phyloP scores from a whole-genome alignment of 2,113 vertebrate genomes.

The Rhegmatorhina hoffmannsi region DNA sequence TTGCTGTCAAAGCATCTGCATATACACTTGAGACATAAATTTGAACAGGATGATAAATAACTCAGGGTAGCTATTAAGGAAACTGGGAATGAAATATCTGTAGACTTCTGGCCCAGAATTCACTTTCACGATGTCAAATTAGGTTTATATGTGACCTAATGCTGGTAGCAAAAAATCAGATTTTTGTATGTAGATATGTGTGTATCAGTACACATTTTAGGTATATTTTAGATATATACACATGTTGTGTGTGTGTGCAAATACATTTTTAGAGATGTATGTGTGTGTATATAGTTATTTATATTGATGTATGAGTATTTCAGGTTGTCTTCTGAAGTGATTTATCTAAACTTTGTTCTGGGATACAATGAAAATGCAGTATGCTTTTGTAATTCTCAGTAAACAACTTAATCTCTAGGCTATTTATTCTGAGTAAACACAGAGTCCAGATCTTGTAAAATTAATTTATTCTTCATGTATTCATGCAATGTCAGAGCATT shows the following conservation, averaged over 20 bases:
- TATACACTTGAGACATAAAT: background rate
- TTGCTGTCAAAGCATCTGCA: background rate
- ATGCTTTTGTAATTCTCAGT: background rate
- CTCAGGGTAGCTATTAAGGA: background rate
- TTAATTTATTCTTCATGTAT: background rate
- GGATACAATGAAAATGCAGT: background rate
- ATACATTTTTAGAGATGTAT: background rate
- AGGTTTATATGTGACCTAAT: background rate
- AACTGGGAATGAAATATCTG: background rate
- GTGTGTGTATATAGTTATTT: background rate
- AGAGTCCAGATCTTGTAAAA: background rate
- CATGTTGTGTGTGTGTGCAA: background rate
- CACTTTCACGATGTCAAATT: background rate
- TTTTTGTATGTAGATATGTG: background rate
- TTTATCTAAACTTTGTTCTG: background rate
- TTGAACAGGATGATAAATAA: background rate
- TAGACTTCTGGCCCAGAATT: background rate
- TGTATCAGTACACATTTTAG: background rate
- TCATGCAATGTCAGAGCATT: background rate
- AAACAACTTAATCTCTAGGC: background rate
- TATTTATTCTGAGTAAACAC: background rate
- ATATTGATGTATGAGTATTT: background rate
- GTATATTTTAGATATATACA: background rate
- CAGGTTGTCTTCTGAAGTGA: background rate
- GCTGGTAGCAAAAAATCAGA: background rate